These are phyloP conservation scores for Philotrypesis tridentata DNA, from an alignment of 1,140 invertebrate genomes.

Conservation along the genomic window DNA sequence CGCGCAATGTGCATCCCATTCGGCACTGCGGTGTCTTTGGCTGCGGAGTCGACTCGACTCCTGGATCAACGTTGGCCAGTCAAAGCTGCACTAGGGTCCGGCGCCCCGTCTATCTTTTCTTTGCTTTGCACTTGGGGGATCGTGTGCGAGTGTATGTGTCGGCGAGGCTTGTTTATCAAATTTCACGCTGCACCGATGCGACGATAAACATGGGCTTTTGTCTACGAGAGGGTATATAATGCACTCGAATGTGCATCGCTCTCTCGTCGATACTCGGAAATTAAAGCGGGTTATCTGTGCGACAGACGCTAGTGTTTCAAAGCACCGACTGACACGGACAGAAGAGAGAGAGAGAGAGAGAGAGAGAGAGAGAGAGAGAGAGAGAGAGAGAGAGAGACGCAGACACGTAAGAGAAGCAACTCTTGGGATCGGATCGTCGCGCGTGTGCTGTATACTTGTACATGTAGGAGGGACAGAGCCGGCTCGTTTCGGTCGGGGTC, in stretches of 20 bases:
- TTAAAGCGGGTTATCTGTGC: neutral
- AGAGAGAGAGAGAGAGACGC: neutral
- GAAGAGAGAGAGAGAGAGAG: neutral
- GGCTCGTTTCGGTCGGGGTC: slow-evolving; percentile 60
- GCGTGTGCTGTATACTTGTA: no score
- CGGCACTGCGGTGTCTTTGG: neutral
- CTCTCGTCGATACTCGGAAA: slow-evolving; percentile 5
- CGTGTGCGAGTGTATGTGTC: no score
- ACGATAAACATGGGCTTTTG: no score
- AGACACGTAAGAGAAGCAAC: slow-evolving; percentile 26
- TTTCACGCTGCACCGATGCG: neutral
- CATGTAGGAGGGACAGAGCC: no score
- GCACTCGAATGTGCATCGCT: neutral
- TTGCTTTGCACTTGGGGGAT: no score
- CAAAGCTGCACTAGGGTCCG: no score
- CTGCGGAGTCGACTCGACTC: neutral
- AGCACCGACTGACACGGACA: neutral
- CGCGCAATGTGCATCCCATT: neutral
- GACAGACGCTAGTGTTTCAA: slow-evolving; percentile 18
- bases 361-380: neutral
- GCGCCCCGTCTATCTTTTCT: neutral
- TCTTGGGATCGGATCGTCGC: neutral
- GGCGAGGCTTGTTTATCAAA: neutral
- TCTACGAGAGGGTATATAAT: neutral
- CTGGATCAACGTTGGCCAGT: no score